phyloP scores from a whole-genome alignment of 2,113 vertebrate genomes.

The Myotis yumanensis region DNA sequence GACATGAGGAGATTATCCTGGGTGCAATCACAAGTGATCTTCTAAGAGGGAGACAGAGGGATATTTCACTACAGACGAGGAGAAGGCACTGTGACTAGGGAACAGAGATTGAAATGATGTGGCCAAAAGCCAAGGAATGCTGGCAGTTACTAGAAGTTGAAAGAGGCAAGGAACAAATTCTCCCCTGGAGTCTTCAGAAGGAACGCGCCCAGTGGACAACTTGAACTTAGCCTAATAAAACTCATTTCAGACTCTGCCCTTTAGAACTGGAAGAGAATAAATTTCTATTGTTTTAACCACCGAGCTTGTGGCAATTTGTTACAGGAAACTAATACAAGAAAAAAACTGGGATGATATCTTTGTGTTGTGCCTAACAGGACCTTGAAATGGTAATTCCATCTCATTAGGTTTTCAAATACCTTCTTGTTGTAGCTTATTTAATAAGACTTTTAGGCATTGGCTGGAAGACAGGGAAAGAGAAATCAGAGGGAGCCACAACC shows the following conservation, averaged over 20 bases:
- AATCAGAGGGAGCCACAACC: not conserved
- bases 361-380: not conserved
- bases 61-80: not conserved
- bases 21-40: not conserved
- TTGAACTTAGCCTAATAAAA: not conserved
- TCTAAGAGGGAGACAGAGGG: not conserved
- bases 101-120: not conserved
- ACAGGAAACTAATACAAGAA: not conserved
- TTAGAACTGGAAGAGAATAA: not conserved
- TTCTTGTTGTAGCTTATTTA: not conserved
- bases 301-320: not conserved
- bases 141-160: not conserved
- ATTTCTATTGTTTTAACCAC: not conserved
- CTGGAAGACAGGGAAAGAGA: not conserved
- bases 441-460: not conserved
- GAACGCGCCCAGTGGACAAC: not conserved
- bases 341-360: not conserved
- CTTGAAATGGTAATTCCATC: not conserved
- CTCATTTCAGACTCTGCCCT: not conserved
- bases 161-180: not conserved
- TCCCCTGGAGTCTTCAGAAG: not conserved
- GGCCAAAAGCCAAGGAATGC: not conserved
- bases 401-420: not conserved
- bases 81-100: not conserved
- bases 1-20: not conserved